A percentile compares a stretch with the other conserved stretches of the same genome.
Evolutionary conservation across 2,113 vertebrate species (phyloP).

Genomic region (Delphinapterus leucas): DNA sequence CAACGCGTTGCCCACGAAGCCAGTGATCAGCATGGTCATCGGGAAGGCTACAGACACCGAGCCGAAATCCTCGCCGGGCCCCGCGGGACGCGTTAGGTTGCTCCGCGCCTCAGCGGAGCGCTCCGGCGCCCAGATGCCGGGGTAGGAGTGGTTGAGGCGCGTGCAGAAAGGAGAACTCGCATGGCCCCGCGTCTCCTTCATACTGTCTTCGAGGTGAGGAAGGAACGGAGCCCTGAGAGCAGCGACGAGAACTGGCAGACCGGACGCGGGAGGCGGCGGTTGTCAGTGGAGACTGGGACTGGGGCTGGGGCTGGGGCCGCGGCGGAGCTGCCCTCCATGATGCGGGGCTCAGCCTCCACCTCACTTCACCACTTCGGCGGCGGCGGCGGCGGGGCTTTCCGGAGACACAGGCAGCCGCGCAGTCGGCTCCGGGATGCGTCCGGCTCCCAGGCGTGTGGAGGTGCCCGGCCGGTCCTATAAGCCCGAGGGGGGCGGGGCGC

Average conservation of each 20-base stretch:
- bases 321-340: conserved; percentile 57
- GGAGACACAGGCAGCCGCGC: background rate
- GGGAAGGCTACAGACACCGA: conserved; percentile 91
- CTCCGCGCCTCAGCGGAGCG: conserved; percentile 12
- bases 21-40: conserved; percentile 94
- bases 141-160: conserved; percentile 61
- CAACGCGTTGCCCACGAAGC: conserved; percentile 93
- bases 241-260: background rate
- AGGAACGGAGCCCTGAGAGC: background rate
- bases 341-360: conserved; percentile 22
- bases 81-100: conserved; percentile 69
- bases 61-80: conserved; percentile 75
- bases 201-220: conserved; percentile 27
- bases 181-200: conserved; percentile 60
- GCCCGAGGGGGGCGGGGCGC: conserved; percentile 66
- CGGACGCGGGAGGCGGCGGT: background rate
- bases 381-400: background rate
- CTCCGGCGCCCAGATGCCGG: conserved; percentile 74
- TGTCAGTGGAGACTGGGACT: background rate
- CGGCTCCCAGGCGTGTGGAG: background rate
- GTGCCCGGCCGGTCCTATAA: background rate
- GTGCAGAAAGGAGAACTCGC: conserved; percentile 43
- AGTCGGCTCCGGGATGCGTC: background rate
- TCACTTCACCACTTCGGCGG: background rate
- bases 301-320: background rate